These are phyloP conservation scores for Numida meleagris DNA, from an alignment of 2,113 vertebrate genomes.

Conservation along the genomic window DNA sequence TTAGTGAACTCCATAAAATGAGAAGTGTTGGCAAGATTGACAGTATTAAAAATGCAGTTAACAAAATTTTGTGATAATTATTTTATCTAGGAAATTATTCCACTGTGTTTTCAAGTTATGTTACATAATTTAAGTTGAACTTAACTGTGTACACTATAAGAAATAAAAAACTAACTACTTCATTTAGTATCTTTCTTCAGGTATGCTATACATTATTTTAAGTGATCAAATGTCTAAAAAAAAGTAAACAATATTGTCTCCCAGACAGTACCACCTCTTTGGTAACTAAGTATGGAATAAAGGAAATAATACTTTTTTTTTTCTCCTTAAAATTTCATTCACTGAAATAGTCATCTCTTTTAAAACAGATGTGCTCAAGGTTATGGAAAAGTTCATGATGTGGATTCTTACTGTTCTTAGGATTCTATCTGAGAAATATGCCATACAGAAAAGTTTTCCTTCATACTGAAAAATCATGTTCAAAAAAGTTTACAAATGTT, in stretches of 20 bases:
- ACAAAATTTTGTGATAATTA: background rate
- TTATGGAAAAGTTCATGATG: background rate
- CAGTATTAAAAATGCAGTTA: background rate
- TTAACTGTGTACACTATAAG: accelerated
- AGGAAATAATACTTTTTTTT: background rate
- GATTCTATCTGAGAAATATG: background rate
- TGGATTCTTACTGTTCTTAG: background rate
- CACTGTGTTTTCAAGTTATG: background rate
- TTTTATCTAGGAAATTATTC: background rate
- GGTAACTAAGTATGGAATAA: background rate
- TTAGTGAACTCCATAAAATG: background rate
- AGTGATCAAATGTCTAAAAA: background rate
- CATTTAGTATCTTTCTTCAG: background rate
- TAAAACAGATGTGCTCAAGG: background rate
- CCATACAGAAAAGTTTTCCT: background rate
- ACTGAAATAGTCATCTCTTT: background rate
- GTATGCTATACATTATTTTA: background rate
- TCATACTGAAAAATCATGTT: background rate
- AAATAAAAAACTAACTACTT: background rate
- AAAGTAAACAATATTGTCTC: background rate
- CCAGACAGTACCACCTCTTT: background rate
- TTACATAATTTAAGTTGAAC: background rate
- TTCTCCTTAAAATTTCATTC: background rate
- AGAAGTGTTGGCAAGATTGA: background rate
- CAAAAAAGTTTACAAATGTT: background rate